Evolutionary conservation across 2,888 invertebrate species (phyloP).

Genomic region (Netelia melanura): DNA sequence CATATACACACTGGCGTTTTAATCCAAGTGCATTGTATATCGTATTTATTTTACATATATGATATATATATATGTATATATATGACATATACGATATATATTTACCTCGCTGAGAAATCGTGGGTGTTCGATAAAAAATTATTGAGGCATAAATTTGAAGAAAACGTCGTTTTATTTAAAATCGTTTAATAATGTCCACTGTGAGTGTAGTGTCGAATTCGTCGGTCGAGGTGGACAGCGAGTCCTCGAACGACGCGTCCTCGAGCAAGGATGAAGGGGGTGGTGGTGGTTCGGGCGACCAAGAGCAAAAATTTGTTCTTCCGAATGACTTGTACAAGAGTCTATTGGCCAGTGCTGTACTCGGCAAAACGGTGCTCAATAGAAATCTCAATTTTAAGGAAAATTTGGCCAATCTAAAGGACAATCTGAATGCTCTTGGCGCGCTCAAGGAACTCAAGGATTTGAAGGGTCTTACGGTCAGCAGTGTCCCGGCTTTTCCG

Average conservation of each 20-base stretch:
- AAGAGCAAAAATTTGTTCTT: conserved; percentile 86
- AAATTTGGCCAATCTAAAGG: conserved; percentile 81
- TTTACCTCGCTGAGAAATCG: conserved; percentile 55
- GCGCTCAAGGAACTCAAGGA: conserved; percentile 83
- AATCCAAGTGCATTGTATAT: conserved; percentile 65
- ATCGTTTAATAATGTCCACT: conserved; percentile 79
- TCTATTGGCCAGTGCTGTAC: conserved; percentile 90
- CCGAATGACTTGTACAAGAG: conserved; percentile 93
- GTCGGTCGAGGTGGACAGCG: conserved; percentile 84
- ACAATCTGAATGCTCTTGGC: conserved; percentile 82
- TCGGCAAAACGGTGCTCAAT: conserved; percentile 85
- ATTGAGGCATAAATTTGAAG: not conserved
- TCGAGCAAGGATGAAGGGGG: conserved; percentile 78
- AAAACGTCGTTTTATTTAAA: conserved; percentile 31
- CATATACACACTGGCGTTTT: conserved; percentile 76
- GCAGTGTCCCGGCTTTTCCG: conserved; percentile 84
- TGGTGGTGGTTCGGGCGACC: conserved; percentile 45
- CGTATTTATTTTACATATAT: conserved; percentile 63
- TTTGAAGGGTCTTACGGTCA: conserved; percentile 82
- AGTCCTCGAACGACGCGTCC: conserved; percentile 80
- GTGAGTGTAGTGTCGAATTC: conserved; percentile 83
- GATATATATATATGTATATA: conserved; percentile 20
- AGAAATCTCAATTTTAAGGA: conserved; percentile 82
- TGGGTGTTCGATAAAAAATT: conserved; percentile 34
- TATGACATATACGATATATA: conserved; percentile 27